Conservation (phyloP, 2,113 vertebrate species). For the Seriola rivoliana region DNA sequence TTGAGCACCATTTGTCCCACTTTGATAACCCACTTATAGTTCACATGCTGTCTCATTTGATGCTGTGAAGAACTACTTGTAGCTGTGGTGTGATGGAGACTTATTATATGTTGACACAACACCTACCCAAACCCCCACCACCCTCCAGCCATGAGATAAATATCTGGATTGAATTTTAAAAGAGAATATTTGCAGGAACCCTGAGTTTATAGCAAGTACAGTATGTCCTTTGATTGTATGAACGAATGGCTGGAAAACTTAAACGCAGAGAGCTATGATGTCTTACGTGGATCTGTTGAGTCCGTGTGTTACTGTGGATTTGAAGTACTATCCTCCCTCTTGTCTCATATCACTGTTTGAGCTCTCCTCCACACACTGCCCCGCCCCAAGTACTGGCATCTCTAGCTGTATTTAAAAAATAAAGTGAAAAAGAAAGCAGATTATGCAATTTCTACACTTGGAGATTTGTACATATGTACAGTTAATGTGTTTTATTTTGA, state of each 20-base stretch:
- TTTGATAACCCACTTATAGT: slow-evolving; percentile 27
- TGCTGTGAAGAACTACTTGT: slow-evolving; percentile 48
- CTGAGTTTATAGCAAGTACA: slow-evolving; percentile 31
- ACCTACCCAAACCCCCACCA: neutral
- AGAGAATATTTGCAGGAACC: slow-evolving; percentile 32
- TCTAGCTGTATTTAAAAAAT: slow-evolving; percentile 79
- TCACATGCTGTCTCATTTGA: slow-evolving; percentile 45
- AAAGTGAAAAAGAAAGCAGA: slow-evolving; percentile 81
- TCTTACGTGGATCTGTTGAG: slow-evolving; percentile 63
- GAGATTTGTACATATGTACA: slow-evolving; percentile 87
- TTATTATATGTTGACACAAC: slow-evolving; percentile 22
- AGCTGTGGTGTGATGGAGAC: slow-evolving; percentile 38
- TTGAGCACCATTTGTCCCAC: slow-evolving; percentile 9
- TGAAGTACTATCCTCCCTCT: slow-evolving; percentile 60
- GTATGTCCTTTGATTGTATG: slow-evolving; percentile 60
- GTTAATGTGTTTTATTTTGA: slow-evolving; percentile 85
- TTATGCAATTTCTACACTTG: slow-evolving; percentile 86
- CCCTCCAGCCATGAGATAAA: neutral
- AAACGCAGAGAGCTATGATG: slow-evolving; percentile 54
- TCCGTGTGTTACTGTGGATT: slow-evolving; percentile 72
- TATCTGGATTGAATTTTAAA: slow-evolving; percentile 16
- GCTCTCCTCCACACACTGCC: slow-evolving; percentile 75
- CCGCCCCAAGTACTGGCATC: slow-evolving; percentile 75
- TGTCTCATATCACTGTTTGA: slow-evolving; percentile 72
- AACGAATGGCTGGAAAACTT: slow-evolving; percentile 47